Evolutionary conservation across 2,888 invertebrate genomes (phyloP).

Genomic region (Masnerella sp.): DNA sequence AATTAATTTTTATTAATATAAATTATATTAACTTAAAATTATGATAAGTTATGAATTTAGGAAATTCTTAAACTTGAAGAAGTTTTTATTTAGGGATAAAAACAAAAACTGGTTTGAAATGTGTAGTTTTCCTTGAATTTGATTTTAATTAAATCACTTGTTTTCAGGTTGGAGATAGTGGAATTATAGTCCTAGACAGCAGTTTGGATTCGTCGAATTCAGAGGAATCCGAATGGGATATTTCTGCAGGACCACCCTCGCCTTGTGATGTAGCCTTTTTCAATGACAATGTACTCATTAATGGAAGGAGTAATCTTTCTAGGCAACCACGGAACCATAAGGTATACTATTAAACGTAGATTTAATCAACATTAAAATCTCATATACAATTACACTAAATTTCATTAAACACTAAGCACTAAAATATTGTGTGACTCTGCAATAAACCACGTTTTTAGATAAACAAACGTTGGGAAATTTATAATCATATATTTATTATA

Average conservation of each 20-base stretch:
- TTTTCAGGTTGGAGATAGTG: slow-evolving; percentile 81
- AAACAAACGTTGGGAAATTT: too few relatives aligned
- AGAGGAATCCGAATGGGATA: slow-evolving; percentile 80
- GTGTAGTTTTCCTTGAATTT: not conserved
- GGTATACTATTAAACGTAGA: slow-evolving; percentile 76
- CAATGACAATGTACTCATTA: slow-evolving; percentile 93
- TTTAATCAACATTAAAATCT: not conserved
- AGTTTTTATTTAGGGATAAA: too few relatives aligned
- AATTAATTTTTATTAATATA: too few relatives aligned
- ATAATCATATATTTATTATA: too few relatives aligned
- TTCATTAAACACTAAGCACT: too few relatives aligned
- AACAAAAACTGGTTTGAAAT: not conserved
- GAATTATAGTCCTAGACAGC: slow-evolving; percentile 81
- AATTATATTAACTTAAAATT: too few relatives aligned
- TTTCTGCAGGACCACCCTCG: slow-evolving; percentile 84
- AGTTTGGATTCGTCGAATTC: slow-evolving; percentile 82
- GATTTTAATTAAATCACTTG: not conserved
- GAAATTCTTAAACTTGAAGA: too few relatives aligned
- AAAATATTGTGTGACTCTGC: too few relatives aligned
- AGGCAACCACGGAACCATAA: slow-evolving; percentile 81
- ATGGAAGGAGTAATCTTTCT: slow-evolving; percentile 91
- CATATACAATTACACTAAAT: slow-evolving; percentile 9
- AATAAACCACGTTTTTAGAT: too few relatives aligned
- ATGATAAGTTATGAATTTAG: too few relatives aligned
- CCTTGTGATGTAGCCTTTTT: slow-evolving; percentile 90